A percentile compares a stretch with the other conserved stretches of the same genome.
phyloP scores from a whole-genome alignment of 1,140 invertebrate genomes.

The Penaeus indicus region DNA sequence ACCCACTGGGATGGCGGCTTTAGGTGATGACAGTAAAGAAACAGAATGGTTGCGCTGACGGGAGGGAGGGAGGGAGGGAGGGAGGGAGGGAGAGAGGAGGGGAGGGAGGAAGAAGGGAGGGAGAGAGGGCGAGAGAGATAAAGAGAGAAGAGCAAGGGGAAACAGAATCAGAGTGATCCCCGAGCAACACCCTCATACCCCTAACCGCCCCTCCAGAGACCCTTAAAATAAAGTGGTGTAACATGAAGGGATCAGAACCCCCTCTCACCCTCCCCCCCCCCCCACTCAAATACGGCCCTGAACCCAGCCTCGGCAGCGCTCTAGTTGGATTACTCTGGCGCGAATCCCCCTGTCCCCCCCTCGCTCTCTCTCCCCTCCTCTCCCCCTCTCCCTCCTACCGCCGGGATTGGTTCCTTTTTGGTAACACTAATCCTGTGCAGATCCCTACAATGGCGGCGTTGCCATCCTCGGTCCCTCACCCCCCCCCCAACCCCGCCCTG shows the following conservation, averaged over 20 bases:
- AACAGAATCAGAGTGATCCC: background rate
- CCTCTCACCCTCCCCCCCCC: background rate
- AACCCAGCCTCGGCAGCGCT: background rate
- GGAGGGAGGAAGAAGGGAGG: no score
- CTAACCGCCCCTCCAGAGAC: background rate
- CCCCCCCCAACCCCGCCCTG: background rate
- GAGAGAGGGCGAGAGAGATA: no score
- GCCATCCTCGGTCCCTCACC: background rate
- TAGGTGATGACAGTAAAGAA: background rate
- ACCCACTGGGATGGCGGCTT: background rate
- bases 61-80: background rate
- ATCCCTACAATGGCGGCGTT: slow-evolving; percentile 46
- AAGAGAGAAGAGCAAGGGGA: no score
- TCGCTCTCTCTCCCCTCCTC: background rate
- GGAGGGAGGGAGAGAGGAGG: no score
- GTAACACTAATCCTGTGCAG: slow-evolving; percentile 42
- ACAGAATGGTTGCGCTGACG: background rate
- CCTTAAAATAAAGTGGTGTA: no score
- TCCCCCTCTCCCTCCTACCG: background rate
- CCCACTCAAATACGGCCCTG: slow-evolving; percentile 13
- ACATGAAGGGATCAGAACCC: background rate
- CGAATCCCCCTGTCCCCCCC: background rate
- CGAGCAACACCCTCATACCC: no score
- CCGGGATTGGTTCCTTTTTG: slow-evolving; percentile 32
- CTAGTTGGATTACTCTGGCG: no score